phyloP scores from a whole-genome alignment of 2,113 vertebrate genomes.

The Epinephelus lanceolatus region DNA sequence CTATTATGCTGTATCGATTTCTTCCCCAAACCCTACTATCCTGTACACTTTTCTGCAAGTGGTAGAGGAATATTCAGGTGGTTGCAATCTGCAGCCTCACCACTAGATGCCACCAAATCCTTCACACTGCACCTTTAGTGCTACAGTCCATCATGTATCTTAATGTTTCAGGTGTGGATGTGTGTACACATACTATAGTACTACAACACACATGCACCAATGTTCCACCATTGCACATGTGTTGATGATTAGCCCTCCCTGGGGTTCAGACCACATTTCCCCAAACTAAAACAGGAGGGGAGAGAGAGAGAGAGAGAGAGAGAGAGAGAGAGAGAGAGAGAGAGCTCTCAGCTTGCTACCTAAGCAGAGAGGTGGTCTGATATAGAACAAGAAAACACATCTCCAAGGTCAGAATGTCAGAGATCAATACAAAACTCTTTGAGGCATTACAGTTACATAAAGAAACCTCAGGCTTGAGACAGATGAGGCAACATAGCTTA shows the following conservation, averaged over 20 bases:
- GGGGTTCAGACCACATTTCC: slow-evolving; percentile 58
- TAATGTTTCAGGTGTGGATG: slow-evolving; percentile 38
- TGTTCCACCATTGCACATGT: slow-evolving; percentile 55
- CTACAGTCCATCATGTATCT: no score
- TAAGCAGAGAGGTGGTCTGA: no score
- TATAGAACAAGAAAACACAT: no score
- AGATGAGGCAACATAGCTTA: background rate
- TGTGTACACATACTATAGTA: background rate
- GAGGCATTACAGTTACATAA: background rate
- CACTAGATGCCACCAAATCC: no score
- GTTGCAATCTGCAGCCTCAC: no score
- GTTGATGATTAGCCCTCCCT: slow-evolving; percentile 65
- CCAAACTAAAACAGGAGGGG: slow-evolving; percentile 25
- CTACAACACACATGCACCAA: background rate
- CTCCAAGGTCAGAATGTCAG: background rate
- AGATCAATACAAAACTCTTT: background rate
- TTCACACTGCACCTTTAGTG: no score
- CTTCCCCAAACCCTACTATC: no score
- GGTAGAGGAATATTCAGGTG: no score
- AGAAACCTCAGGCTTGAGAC: background rate
- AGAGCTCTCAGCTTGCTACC: background rate
- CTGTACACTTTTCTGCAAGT: no score
- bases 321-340: slow-evolving; percentile 1
- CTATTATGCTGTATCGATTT: no score
- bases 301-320: background rate